These are phyloP conservation scores for Gerosis bhagava DNA, from an alignment of 2,888 invertebrate species.

Conservation along the genomic window DNA sequence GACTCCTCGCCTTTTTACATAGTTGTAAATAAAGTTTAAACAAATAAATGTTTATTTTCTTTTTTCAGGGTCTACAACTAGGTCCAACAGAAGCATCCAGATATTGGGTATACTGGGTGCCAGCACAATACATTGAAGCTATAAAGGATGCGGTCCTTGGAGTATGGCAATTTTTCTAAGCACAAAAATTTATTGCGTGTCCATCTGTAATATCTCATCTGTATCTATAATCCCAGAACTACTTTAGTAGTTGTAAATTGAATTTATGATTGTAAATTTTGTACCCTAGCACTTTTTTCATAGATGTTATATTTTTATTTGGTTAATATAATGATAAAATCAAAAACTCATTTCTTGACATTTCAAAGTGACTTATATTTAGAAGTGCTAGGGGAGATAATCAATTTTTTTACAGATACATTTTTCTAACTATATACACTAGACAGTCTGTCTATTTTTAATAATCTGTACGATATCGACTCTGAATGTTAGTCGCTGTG, in stretches of 20 bases:
- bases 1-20: too few species aligned
- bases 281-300: conserved; percentile 33
- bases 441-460: conserved; percentile 2
- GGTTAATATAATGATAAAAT: too few species aligned
- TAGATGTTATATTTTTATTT: conserved; percentile 30
- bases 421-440: conserved; percentile 3
- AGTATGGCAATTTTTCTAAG: conserved; percentile 91
- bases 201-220: conserved; percentile 42
- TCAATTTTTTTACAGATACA: conserved; percentile 1
- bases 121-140: conserved; percentile 94
- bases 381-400: conserved; percentile 27
- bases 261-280: conserved; percentile 43
- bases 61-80: conserved; percentile 90
- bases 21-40: too few species aligned
- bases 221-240: conserved; percentile 55
- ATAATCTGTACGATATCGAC: too few species aligned
- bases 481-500: conserved; percentile 7
- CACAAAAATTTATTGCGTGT: conserved; percentile 28
- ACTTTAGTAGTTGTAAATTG: conserved; percentile 72
- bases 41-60: too few species aligned
- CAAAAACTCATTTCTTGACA: too few species aligned
- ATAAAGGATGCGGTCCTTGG: conserved; percentile 95
- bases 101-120: conserved; percentile 98
- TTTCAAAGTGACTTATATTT: too few species aligned
- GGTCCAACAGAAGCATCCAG: conserved; percentile 96